These are phyloP conservation scores for Enteromius anoplus DNA, from an alignment of 2,797 vertebrate genomes.

Conservation along the genomic window DNA sequence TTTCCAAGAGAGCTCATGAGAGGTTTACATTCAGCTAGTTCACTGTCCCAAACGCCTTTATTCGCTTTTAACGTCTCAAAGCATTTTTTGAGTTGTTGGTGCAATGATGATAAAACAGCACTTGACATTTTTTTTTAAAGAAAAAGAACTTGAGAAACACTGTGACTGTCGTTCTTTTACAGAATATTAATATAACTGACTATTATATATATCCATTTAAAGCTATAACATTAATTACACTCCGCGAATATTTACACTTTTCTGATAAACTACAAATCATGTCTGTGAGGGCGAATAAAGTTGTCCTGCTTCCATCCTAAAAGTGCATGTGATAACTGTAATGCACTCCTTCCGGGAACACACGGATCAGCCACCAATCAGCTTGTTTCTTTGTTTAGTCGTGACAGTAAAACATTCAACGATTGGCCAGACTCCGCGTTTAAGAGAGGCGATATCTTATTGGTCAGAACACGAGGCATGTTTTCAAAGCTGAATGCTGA, in stretches of 20 bases:
- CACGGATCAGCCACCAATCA: slow-evolving; percentile 19
- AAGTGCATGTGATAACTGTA: neutral
- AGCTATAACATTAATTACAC: neutral
- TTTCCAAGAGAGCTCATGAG: slow-evolving; percentile 80
- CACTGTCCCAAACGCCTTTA: slow-evolving; percentile 71
- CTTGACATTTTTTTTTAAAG: slow-evolving; percentile 69
- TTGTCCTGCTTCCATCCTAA: neutral
- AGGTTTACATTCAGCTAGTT: slow-evolving; percentile 74
- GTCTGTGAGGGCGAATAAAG: neutral
- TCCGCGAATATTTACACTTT: neutral
- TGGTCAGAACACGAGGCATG: neutral
- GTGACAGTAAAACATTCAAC: slow-evolving; percentile 9
- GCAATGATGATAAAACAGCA: slow-evolving; percentile 64
- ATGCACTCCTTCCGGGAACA: neutral
- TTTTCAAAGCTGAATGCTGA: neutral
- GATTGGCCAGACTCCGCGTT: slow-evolving; percentile 35
- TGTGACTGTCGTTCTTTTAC: neutral
- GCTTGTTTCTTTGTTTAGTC: neutral
- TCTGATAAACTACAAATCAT: neutral
- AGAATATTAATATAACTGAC: neutral
- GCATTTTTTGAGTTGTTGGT: slow-evolving; percentile 73
- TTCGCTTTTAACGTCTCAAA: slow-evolving; percentile 74
- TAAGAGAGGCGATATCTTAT: neutral
- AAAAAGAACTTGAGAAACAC: neutral
- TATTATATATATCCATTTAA: neutral